Percentiles rank a stretch among this genome's conserved stretches.
Conservation (phyloP, 2,113 vertebrate genomes). For the Larimichthys crocea region DNA sequence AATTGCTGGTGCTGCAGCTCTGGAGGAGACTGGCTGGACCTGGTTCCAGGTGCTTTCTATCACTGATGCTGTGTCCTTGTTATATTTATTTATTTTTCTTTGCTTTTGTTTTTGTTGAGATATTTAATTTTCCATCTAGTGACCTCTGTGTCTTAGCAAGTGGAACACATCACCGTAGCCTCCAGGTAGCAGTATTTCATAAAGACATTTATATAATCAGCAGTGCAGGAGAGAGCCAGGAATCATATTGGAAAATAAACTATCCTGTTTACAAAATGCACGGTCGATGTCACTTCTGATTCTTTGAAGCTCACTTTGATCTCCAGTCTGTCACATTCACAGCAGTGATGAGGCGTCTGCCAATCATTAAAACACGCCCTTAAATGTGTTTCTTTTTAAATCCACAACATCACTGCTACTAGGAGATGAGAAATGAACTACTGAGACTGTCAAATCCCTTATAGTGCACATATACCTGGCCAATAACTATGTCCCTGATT, state of each 20-base stretch:
- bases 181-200: conserved; percentile 42
- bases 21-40: neutral
- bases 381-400: neutral
- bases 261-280: conserved; percentile 33
- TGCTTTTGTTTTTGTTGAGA: conserved; percentile 20
- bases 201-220: conserved; percentile 43
- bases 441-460: neutral
- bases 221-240: conserved; percentile 17
- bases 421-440: neutral
- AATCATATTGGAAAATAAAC: conserved; percentile 39
- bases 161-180: conserved; percentile 25
- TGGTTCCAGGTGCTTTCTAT: conserved; percentile 37
- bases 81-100: neutral
- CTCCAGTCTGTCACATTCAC: conserved; percentile 19
- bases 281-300: conserved; percentile 20
- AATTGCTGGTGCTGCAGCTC: conserved; percentile 10
- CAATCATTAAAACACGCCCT: conserved; percentile 25
- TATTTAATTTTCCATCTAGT: conserved; percentile 43
- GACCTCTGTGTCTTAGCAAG: conserved; percentile 34
- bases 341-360: conserved; percentile 6
- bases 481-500: too few relatives aligned
- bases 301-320: conserved; percentile 24
- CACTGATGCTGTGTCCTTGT: conserved; percentile 12
- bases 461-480: too few relatives aligned
- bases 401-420: neutral